Conservation (phyloP, 2,888 invertebrate genomes). For the Noctua fimbriata region DNA sequence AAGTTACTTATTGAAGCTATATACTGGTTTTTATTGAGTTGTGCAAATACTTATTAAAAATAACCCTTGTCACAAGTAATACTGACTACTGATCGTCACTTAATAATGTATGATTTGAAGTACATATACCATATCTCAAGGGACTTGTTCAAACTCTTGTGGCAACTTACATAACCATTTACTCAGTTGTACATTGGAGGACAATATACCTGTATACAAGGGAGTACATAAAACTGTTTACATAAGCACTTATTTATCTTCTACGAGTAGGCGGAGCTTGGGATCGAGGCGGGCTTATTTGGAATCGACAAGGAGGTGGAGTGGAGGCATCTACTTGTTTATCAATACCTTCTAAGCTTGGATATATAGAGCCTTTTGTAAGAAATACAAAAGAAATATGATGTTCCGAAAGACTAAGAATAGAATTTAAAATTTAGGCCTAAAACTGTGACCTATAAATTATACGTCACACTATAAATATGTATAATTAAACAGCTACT, state of each 20-base stretch:
- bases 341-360: conserved; percentile 74
- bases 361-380: conserved; percentile 15
- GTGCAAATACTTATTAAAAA: background rate
- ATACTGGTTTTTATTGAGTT: conserved; percentile 9
- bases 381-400: conserved; percentile 11
- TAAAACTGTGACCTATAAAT: conserved; percentile 22
- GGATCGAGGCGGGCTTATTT: conserved; percentile 89
- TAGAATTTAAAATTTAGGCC: background rate
- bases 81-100: conserved; percentile 7
- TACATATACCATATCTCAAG: conserved; percentile 32
- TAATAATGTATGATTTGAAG: background rate
- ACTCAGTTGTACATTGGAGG: conserved; percentile 60
- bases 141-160: conserved; percentile 38
- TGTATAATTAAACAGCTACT: conserved; percentile 29
- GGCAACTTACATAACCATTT: conserved; percentile 60
- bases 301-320: conserved; percentile 89
- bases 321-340: conserved; percentile 82
- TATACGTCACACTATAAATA: conserved; percentile 4
- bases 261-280: conserved; percentile 87
- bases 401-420: background rate
- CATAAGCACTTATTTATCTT: conserved; percentile 87
- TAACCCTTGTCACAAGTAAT: background rate
- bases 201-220: conserved; percentile 77
- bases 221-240: conserved; percentile 83
- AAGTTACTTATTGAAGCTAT: background rate